A percentile compares a stretch with the other conserved stretches of the same genome.
phyloP scores from a whole-genome alignment of 2,797 vertebrate genomes.

The Muraenolepis orangiensis region DNA sequence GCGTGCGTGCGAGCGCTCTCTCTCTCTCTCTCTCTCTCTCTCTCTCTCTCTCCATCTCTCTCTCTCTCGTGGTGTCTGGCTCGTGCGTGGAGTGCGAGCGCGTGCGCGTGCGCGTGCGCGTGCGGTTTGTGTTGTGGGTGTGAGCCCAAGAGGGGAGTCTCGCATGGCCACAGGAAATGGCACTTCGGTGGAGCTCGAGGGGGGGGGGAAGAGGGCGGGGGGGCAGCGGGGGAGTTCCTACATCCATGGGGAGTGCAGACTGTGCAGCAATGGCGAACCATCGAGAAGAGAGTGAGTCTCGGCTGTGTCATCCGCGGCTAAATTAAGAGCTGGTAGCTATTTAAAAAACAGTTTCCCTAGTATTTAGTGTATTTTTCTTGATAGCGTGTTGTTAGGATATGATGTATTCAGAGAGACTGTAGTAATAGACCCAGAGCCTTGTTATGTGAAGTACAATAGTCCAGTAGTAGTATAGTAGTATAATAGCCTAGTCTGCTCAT shows the following conservation, averaged over 20 bases:
- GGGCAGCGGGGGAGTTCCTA: conserved; percentile 1
- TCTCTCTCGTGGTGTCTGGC: too few species aligned
- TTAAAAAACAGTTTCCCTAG: background rate
- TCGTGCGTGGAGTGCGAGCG: background rate
- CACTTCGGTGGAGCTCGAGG: conserved; percentile 37
- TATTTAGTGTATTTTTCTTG: background rate
- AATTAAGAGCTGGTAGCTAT: conserved; percentile 18
- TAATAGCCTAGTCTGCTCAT: background rate
- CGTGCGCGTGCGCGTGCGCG: background rate
- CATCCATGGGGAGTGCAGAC: too few species aligned
- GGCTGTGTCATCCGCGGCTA: conserved; percentile 37
- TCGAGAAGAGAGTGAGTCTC: conserved; percentile 13
- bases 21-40: background rate
- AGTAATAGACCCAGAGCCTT: too few species aligned
- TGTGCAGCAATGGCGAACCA: conserved; percentile 32
- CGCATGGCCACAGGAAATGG: conserved; percentile 65
- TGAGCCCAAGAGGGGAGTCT: too few species aligned
- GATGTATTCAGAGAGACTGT: background rate
- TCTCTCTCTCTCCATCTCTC: background rate
- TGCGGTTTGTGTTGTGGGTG: conserved; percentile 8
- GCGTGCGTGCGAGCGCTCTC: background rate
- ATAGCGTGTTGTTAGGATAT: too few species aligned
- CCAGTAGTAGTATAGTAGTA: background rate
- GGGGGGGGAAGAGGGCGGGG: conserved; percentile 19
- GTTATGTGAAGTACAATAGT: too few species aligned